Evolutionary conservation across 2,797 vertebrate species (phyloP).

Genomic region (Cryptoprocta ferox): DNA sequence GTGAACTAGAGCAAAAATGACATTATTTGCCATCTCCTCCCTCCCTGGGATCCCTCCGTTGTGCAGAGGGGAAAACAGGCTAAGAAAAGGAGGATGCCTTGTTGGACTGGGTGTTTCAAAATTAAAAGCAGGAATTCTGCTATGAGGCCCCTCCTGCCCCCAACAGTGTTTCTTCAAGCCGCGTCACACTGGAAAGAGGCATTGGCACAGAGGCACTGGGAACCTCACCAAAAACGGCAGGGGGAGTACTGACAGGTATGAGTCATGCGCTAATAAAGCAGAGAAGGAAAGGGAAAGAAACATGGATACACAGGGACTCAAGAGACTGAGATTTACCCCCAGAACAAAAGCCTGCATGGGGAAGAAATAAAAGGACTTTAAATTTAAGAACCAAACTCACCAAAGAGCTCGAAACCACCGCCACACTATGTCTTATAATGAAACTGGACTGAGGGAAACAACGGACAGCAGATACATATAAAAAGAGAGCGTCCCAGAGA

Average conservation of each 20-base stretch:
- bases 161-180: neutral
- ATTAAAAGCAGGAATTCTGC: neutral
- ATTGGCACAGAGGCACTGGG: neutral
- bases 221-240: neutral
- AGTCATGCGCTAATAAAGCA: slow-evolving; percentile 50
- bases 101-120: neutral
- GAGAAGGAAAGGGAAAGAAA: slow-evolving; percentile 35
- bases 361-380: slow-evolving; percentile 44
- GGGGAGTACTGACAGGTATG: neutral
- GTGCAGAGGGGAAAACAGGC: neutral
- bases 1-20: neutral
- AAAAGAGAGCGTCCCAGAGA: neutral
- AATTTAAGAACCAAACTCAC: slow-evolving; percentile 47
- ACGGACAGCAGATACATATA: neutral
- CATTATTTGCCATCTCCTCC: neutral
- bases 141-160: neutral
- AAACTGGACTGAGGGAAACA: slow-evolving; percentile 7
- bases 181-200: neutral
- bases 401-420: slow-evolving; percentile 19
- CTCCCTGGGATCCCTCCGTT: neutral
- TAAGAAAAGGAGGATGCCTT: neutral
- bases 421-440: neutral
- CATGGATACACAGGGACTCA: neutral
- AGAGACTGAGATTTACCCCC: slow-evolving; percentile 42
- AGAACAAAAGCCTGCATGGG: slow-evolving; percentile 20